phyloP scores from a whole-genome alignment of 2,113 vertebrate species.

The Heterocephalus glaber region DNA sequence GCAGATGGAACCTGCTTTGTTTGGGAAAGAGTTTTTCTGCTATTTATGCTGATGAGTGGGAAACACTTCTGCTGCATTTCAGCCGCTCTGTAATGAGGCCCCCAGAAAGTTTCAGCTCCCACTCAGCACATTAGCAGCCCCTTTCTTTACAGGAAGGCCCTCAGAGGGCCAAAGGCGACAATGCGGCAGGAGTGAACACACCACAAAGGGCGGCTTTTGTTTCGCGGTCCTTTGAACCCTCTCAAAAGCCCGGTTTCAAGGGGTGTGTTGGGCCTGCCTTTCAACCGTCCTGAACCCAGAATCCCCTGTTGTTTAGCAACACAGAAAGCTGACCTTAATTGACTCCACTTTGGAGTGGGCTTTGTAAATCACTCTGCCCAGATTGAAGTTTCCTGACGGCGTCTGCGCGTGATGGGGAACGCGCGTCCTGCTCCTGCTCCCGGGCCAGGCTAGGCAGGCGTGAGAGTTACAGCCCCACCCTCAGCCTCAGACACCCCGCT shows the following conservation, averaged over 20 bases:
- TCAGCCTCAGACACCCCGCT: background rate
- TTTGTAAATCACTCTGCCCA: constrained; percentile 86
- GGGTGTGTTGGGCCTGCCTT: constrained; percentile 96
- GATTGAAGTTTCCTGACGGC: constrained; percentile 69
- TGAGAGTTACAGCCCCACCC: background rate
- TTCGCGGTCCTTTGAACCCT: constrained; percentile 93
- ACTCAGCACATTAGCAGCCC: constrained; percentile 96
- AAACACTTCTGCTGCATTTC: constrained; percentile 92
- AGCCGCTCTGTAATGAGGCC: constrained; percentile 95
- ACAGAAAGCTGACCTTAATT: constrained; percentile 99
- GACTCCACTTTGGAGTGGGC: constrained; percentile 91
- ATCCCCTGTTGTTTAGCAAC: constrained; percentile 95
- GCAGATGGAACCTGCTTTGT: constrained; percentile 98
- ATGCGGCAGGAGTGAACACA: constrained; percentile 92
- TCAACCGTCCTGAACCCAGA: constrained; percentile 90
- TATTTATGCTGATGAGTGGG: constrained; percentile 95
- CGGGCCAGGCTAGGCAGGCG: background rate
- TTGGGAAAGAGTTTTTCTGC: constrained; percentile 93
- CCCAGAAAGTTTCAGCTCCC: constrained; percentile 93
- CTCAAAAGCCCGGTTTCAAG: constrained; percentile 93
- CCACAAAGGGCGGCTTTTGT: constrained; percentile 95
- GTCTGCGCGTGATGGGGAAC: background rate
- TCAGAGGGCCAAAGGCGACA: constrained; percentile 90
- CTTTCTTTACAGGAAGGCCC: constrained; percentile 93
- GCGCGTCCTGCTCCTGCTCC: rapidly evolving